Percentiles rank a stretch among this genome's conserved stretches.
Evolutionary conservation across 2,888 invertebrate genomes (phyloP).

Genomic region (Stenoptilia bipunctidactyla): DNA sequence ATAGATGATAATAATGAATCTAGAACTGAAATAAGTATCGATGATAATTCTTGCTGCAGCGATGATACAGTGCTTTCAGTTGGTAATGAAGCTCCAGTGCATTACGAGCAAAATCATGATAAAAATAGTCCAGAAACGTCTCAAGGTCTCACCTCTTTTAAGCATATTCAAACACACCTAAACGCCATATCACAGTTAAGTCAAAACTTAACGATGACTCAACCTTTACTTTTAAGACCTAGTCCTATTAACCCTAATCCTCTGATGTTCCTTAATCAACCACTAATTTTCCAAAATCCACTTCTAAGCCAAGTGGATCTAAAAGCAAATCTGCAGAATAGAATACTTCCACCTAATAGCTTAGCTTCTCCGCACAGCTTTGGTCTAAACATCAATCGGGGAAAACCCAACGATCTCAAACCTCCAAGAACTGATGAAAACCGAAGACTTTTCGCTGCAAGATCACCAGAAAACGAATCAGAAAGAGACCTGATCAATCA

Average conservation of each 20-base stretch:
- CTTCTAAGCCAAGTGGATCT: constrained; percentile 47
- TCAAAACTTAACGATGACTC: constrained; percentile 54
- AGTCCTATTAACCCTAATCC: constrained; percentile 64
- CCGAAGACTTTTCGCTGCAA: constrained; percentile 36
- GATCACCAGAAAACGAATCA: constrained; percentile 49
- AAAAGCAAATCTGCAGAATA: constrained; percentile 35
- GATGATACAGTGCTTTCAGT: constrained; percentile 87
- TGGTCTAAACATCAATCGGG: constrained; percentile 40
- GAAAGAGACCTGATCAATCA: constrained; percentile 63
- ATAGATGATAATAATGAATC: constrained; percentile 34
- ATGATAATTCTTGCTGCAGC: constrained; percentile 77
- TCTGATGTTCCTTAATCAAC: constrained; percentile 61
- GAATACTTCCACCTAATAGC: constrained; percentile 42
- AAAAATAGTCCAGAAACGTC: constrained; percentile 31
- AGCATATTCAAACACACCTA: constrained; percentile 77
- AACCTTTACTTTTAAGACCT: constrained; percentile 51
- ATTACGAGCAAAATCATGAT: constrained; percentile 24
- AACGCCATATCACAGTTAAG: constrained; percentile 78
- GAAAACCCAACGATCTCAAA: constrained; percentile 29
- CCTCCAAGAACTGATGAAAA: constrained; percentile 40
- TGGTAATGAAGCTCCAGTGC: constrained; percentile 79
- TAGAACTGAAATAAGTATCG: constrained; percentile 57
- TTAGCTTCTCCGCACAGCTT: constrained; percentile 38
- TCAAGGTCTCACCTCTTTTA: constrained; percentile 67
- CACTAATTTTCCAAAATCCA: constrained; percentile 52